Evolutionary conservation across 2,113 vertebrate species (phyloP).

Genomic region (Rafetus swinhoei): DNA sequence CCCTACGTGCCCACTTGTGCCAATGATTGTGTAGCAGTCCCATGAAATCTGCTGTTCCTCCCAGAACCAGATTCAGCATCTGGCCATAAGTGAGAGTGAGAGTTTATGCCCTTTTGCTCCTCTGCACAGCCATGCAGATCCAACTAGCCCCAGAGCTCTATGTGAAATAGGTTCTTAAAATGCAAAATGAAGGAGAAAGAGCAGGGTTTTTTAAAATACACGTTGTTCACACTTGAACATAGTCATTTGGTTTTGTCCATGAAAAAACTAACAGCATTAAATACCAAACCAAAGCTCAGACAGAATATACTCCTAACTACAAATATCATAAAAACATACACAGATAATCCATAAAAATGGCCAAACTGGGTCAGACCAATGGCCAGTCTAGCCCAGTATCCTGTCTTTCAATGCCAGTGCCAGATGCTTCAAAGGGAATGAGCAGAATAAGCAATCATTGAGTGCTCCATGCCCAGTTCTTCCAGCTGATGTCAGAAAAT

Average conservation of each 20-base stretch:
- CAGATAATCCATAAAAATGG: not conserved
- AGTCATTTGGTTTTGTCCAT: not conserved
- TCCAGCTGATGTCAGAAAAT: constrained; percentile 1
- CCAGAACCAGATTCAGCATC: not conserved
- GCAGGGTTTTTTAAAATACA: not conserved
- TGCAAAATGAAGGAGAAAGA: not conserved
- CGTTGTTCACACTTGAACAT: not conserved
- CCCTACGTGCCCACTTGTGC: not conserved
- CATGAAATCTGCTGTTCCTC: fast-evolving
- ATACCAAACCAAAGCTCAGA: not conserved
- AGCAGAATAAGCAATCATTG: not conserved
- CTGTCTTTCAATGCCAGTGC: not conserved
- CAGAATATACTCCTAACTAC: not conserved
- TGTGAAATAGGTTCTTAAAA: not conserved
- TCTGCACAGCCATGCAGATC: not conserved
- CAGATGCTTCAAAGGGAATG: not conserved
- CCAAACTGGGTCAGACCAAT: not conserved
- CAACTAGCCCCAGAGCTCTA: not conserved
- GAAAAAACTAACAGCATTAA: not conserved
- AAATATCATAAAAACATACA: not conserved
- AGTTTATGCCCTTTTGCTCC: not conserved
- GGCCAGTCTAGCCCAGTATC: not conserved
- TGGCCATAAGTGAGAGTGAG: not conserved
- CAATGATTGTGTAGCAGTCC: not conserved
- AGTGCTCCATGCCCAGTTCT: not conserved